Conservation (phyloP, 2,113 vertebrate genomes). For the Callionymus lyra region DNA sequence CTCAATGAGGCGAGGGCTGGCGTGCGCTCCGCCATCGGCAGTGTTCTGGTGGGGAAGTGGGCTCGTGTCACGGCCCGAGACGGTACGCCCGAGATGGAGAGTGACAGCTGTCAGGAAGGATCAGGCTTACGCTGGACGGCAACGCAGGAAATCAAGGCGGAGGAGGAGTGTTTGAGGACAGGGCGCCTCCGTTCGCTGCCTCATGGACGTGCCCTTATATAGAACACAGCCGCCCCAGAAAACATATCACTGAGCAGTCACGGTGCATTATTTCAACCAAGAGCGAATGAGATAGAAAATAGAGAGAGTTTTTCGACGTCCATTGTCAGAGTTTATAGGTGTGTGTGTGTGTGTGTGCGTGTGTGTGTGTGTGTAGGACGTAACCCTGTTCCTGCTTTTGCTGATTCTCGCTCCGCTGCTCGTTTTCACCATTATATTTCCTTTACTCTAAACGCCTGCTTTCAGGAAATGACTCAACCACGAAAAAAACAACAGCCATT, state of each 20-base stretch:
- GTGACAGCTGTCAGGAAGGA: conserved; percentile 62
- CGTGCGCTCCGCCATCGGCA: conserved; percentile 17
- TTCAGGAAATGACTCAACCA: conserved; percentile 34
- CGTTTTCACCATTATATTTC: conserved; percentile 40
- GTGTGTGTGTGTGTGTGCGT: neutral
- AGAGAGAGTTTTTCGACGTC: conserved; percentile 7
- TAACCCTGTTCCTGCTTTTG: conserved; percentile 10
- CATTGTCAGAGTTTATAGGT: neutral
- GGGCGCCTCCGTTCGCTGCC: conserved; percentile 42
- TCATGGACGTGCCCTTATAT: conserved; percentile 26
- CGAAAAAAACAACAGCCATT: conserved; percentile 41
- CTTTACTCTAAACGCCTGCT: conserved; percentile 42
- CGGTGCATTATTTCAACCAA: conserved; percentile 35
- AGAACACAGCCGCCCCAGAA: conserved; percentile 24
- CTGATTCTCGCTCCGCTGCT: conserved; percentile 24
- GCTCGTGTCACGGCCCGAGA: conserved; percentile 28
- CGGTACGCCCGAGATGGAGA: conserved; percentile 50
- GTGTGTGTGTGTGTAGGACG: neutral
- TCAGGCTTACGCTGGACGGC: conserved; percentile 44
- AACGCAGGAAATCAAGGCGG: conserved; percentile 34
- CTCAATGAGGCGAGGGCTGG: conserved; percentile 12
- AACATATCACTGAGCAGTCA: conserved; percentile 31
- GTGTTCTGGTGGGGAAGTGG: conserved; percentile 25
- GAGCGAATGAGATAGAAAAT: conserved; percentile 32
- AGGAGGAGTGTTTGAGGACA: conserved; percentile 30